Conservation (phyloP, 2,888 invertebrate genomes). For the Phasia obesa region DNA sequence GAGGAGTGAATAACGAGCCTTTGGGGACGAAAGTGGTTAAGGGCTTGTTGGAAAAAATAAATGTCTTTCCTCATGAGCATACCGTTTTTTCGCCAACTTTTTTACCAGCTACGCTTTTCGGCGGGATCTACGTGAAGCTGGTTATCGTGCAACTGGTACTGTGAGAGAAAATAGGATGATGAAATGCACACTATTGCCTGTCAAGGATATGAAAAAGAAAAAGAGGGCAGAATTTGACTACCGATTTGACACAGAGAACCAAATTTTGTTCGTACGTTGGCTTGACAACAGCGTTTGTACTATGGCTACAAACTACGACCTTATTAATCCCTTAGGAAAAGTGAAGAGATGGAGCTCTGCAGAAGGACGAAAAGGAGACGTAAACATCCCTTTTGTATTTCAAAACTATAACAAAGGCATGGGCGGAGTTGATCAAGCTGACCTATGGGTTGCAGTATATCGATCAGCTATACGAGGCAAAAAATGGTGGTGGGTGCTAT, state of each 20-base stretch:
- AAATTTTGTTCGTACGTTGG: not conserved
- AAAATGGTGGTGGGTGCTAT: no score
- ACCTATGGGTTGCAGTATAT: constrained; percentile 24
- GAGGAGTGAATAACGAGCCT: no score
- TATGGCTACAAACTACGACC: not conserved
- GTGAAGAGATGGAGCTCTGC: constrained; percentile 3
- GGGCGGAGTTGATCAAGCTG: constrained; percentile 18
- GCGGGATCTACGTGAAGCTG: not conserved
- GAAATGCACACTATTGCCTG: not conserved
- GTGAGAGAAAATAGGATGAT: constrained; percentile 1
- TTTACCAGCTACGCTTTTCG: not conserved
- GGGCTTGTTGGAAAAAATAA: no score
- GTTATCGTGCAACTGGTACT: not conserved
- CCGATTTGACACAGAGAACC: not conserved
- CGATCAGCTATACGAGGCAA: no score
- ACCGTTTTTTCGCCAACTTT: constrained; percentile 14
- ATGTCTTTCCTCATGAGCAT: not conserved
- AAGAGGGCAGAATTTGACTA: not conserved
- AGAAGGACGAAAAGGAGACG: constrained; percentile 15
- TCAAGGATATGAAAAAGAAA: constrained; percentile 8
- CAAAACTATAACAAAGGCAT: constrained; percentile 13
- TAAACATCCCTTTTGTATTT: constrained; percentile 4
- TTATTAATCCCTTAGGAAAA: not conserved
- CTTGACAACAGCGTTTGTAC: no score
- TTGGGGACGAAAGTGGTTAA: no score